A percentile compares a stretch with the other conserved stretches of the same genome.
These are phyloP conservation scores for Lordiphosa clarofinis DNA, from an alignment of 1,140 invertebrate genomes.

Conservation along the genomic window DNA sequence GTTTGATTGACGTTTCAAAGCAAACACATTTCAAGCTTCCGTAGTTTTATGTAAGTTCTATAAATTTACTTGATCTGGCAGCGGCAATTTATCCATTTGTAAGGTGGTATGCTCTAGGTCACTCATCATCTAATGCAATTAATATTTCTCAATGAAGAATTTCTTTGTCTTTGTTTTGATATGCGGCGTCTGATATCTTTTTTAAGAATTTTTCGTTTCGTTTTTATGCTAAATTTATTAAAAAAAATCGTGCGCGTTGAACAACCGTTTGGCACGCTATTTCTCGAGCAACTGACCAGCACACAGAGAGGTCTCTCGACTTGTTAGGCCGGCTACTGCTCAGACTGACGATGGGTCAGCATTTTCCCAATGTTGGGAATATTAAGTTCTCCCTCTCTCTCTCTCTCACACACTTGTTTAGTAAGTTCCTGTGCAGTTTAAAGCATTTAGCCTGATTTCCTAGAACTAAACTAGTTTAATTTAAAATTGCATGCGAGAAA, in stretches of 20 bases:
- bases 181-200: constrained; percentile 12
- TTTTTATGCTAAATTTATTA: background rate
- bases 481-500: no score
- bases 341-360: no score
- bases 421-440: background rate
- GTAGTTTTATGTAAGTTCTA: background rate
- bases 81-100: constrained; percentile 45
- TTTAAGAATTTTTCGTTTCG: constrained; percentile 16
- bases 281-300: constrained; percentile 51
- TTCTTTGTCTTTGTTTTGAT: constrained; percentile 39
- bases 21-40: background rate
- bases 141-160: constrained; percentile 9
- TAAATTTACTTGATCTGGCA: constrained; percentile 41
- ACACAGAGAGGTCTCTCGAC: constrained; percentile 3
- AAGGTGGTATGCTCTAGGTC: constrained; percentile 46
- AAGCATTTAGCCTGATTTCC: no score
- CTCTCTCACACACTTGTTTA: background rate
- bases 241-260: constrained; percentile 46
- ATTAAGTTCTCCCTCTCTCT: constrained; percentile 12
- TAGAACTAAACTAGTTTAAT: no score
- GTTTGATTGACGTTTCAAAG: constrained; percentile 13
- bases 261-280: constrained; percentile 58
- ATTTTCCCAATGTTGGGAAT: constrained; percentile 5
- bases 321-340: no score
- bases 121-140: constrained; percentile 51